phyloP scores from a whole-genome alignment of 2,797 vertebrate species.

The Adelosebastes latens region DNA sequence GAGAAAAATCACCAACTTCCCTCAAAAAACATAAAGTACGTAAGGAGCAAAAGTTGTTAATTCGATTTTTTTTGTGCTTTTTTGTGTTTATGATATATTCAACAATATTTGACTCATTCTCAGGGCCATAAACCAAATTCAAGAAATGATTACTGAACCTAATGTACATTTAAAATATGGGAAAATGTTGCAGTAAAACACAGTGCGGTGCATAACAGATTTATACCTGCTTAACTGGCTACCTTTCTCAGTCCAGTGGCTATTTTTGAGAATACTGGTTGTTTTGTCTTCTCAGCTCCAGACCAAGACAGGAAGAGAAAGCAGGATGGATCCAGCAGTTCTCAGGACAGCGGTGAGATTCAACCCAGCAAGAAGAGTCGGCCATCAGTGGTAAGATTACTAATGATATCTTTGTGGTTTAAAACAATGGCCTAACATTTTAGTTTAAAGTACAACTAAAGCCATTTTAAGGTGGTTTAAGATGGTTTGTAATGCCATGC shows the following conservation, averaged over 20 bases:
- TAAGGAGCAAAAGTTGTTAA: not conserved
- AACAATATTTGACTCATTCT: not conserved
- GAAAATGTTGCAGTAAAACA: not conserved
- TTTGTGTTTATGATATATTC: not conserved
- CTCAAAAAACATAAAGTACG: not conserved
- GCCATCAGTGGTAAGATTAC: slow-evolving; percentile 44
- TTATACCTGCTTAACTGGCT: not conserved
- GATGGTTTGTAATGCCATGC: not conserved
- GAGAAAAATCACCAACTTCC: not conserved
- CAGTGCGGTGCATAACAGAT: not conserved
- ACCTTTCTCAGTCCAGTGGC: not conserved
- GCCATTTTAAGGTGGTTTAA: not conserved
- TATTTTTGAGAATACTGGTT: not conserved
- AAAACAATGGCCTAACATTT: not conserved
- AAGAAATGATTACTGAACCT: not conserved
- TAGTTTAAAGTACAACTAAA: not conserved
- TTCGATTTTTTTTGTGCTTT: not conserved
- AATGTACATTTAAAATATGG: not conserved
- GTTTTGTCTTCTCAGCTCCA: slow-evolving; percentile 25
- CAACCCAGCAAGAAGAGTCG: slow-evolving; percentile 79
- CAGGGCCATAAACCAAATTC: not conserved
- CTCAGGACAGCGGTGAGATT: slow-evolving; percentile 65
- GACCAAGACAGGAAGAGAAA: slow-evolving; percentile 83
- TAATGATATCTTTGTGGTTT: not conserved
- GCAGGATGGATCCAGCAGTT: slow-evolving; percentile 69